Conservation (phyloP, 2,113 vertebrate species). For the Platichthys flesus region DNA sequence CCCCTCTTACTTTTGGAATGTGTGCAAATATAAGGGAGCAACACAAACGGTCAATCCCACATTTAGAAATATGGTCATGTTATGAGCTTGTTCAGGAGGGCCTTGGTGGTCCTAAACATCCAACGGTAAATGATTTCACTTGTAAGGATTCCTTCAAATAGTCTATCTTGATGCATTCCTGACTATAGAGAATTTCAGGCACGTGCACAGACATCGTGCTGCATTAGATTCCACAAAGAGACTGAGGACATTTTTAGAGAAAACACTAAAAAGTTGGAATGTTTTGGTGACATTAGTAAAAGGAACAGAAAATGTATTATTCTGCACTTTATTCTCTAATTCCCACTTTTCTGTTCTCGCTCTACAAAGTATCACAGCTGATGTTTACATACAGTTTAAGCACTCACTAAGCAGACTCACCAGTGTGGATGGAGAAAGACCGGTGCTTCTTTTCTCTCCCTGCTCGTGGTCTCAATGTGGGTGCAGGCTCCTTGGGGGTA, state of each 20-base stretch:
- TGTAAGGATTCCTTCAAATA: neutral
- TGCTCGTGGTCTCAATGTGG: constrained; percentile 35
- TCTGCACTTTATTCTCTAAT: too few species aligned
- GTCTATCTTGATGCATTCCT: neutral
- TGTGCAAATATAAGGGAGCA: neutral
- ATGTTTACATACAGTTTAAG: neutral
- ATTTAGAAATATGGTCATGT: neutral
- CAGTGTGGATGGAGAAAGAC: constrained; percentile 89
- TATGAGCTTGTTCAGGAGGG: neutral
- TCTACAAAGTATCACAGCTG: neutral
- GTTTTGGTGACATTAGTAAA: too few species aligned
- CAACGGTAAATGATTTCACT: neutral
- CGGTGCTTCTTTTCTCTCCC: constrained; percentile 57
- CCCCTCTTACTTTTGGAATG: neutral
- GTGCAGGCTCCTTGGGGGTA: constrained; percentile 65
- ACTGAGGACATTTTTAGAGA: neutral
- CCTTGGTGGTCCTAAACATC: neutral
- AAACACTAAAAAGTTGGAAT: neutral
- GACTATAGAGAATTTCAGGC: neutral
- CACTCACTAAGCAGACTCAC: constrained; percentile 78
- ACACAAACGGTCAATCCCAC: neutral
- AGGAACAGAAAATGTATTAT: too few species aligned
- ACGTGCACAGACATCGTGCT: too few species aligned
- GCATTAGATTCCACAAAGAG: neutral
- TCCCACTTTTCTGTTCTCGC: too few species aligned